Evolutionary conservation across 1,140 invertebrate genomes (phyloP).

Genomic region (Chionoecetes opilio): DNA sequence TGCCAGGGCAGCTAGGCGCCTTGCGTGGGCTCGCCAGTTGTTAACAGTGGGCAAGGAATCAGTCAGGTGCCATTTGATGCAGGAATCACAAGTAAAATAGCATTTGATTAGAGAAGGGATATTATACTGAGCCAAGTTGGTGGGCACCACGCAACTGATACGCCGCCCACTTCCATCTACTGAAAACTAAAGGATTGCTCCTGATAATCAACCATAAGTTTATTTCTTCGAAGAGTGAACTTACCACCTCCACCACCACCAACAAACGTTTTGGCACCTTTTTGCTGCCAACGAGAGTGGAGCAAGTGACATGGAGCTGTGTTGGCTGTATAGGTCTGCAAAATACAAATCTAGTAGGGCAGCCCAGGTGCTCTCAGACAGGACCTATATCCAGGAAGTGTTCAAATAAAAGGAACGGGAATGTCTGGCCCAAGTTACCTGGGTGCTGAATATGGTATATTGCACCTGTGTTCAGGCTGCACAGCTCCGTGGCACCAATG

Average conservation of each 20-base stretch:
- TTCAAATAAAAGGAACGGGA: not conserved
- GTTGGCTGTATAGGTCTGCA: not conserved
- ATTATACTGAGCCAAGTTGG: not conserved
- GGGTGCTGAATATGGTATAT: not conserved
- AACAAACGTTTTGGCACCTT: conserved; percentile 55
- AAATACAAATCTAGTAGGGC: not conserved
- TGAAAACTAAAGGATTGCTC: conserved; percentile 58
- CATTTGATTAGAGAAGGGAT: not conserved
- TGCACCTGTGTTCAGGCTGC: not conserved
- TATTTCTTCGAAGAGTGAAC: conserved; percentile 67
- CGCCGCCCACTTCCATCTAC: not conserved
- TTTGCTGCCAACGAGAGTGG: conserved; percentile 14
- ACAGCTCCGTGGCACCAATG: not conserved
- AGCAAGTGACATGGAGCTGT: conserved; percentile 3
- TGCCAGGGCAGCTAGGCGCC: not conserved
- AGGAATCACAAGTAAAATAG: not conserved
- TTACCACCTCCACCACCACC: conserved; percentile 47
- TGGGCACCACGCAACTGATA: conserved; percentile 32
- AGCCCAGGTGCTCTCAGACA: not conserved
- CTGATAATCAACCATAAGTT: conserved; percentile 70
- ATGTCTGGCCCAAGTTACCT: not conserved
- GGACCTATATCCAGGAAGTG: not conserved
- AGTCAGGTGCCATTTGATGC: conserved; percentile 29
- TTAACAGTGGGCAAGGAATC: not conserved
- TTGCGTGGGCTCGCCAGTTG: conserved; percentile 14